phyloP scores from a whole-genome alignment of 2,888 invertebrate species.

The Blera fallax region DNA sequence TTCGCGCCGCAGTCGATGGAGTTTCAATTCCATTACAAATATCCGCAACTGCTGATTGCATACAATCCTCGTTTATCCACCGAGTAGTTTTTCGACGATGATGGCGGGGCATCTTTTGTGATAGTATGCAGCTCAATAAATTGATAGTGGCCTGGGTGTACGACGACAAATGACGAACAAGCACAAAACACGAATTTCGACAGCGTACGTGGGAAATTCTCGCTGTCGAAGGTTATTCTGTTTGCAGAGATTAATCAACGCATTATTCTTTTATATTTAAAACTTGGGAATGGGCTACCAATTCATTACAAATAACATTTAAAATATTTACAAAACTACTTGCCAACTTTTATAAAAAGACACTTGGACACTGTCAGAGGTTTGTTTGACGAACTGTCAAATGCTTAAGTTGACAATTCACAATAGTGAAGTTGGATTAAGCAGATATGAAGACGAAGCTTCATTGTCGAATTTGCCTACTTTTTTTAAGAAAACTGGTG shows the following conservation, averaged over 20 bases:
- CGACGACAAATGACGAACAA: slow-evolving; percentile 42
- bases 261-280: slow-evolving; percentile 13
- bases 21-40: slow-evolving; percentile 55
- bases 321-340: slow-evolving; percentile 56
- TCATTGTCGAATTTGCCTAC: slow-evolving; percentile 22
- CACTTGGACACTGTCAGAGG: slow-evolving; percentile 44
- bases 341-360: slow-evolving; percentile 41
- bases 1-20: slow-evolving; percentile 62
- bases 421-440: slow-evolving; percentile 34
- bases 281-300: neutral
- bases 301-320: slow-evolving; percentile 27
- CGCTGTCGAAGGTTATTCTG: neutral
- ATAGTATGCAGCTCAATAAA: slow-evolving; percentile 3
- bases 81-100: slow-evolving; percentile 60
- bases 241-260: neutral
- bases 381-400: slow-evolving; percentile 69
- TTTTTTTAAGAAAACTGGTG: too few relatives aligned
- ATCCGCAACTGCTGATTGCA: slow-evolving; percentile 58
- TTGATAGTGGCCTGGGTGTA: neutral
- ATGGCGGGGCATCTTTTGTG: slow-evolving; percentile 55
- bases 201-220: neutral
- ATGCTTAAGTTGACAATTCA: slow-evolving; percentile 24
- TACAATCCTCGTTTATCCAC: slow-evolving; percentile 64
- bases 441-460: neutral
- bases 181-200: slow-evolving; percentile 26